These are phyloP conservation scores for Mythimna pallens DNA, from an alignment of 2,888 invertebrate species.

Conservation along the genomic window DNA sequence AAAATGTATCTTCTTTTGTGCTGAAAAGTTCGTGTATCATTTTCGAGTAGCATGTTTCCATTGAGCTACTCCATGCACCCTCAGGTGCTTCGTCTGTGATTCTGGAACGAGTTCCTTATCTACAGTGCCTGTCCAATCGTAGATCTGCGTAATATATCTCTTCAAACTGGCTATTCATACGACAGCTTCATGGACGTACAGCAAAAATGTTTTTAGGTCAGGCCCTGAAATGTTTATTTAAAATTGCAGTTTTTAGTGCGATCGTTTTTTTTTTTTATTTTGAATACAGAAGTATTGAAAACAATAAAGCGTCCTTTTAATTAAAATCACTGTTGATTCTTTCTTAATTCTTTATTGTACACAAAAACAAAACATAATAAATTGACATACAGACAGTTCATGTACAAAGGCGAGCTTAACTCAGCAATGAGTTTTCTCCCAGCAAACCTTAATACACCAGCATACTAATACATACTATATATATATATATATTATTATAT, in stretches of 20 bases:
- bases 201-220: not conserved
- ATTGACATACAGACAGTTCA: no score
- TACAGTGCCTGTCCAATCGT: constrained; percentile 1
- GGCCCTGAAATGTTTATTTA: not conserved
- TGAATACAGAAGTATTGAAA: not conserved
- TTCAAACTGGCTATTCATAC: not conserved
- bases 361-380: no score
- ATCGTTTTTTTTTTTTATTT: not conserved
- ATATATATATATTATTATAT: no score
- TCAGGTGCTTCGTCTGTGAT: constrained; percentile 19
- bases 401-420: no score
- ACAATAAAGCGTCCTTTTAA: not conserved
- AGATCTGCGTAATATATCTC: constrained; percentile 2
- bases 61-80: not conserved
- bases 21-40: constrained; percentile 12
- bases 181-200: not conserved
- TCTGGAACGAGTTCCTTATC: constrained; percentile 25
- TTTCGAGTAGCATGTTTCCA: not conserved
- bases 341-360: no score
- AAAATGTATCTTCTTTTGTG: not conserved
- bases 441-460: no score
- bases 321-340: not conserved
- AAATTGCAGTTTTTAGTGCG: not conserved
- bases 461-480: no score
- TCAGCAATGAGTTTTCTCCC: no score